Evolutionary conservation across 2,888 invertebrate genomes (phyloP), one percentile per base, ranked within the genome.

Genomic region (Mechanitis mazaeus): DNA sequence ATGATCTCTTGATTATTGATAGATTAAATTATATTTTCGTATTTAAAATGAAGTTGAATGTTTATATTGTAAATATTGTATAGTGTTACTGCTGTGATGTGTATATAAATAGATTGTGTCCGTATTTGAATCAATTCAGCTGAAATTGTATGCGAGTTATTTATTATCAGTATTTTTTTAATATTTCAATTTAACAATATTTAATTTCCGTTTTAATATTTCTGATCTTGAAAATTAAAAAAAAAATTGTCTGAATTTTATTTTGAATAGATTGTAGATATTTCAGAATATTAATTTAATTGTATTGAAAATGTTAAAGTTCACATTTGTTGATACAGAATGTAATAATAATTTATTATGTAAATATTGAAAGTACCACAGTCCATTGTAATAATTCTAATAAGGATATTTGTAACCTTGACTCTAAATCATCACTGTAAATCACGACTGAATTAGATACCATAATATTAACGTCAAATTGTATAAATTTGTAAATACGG

Each of bases 11-110:
- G 78, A 74, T 82, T 79, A 83, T 78, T 75, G 68, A 79, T 84
- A 81, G 77, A 81, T 80, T 83, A 83, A 81, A 86, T 83, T 85
- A 85, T 87, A 87, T 87, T 87, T 87, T 87, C 84, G 71, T 87
- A 87, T 84, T 79, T 76, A 78, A 75, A 73, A 64, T 68, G 71
- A 75, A 73, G 74, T 76, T 75, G 79, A 82, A 77, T 78, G 80
- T 84, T 83, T 71, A 77, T 69, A 65, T 33, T 75, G 83, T 85
- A 85, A 76, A 85, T 85, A 84, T 66, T 86, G 85, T 87, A 85
- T 79, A 86, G 85, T 83, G 85, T 87, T 87, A 83, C 73, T 75
- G 76, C 77, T 77, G 80, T 79, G 80, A 81, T 80, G 69, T 50
- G 50, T 50, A 50, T 31, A 50, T 50, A 50, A 9, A 6, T 31